These are phyloP conservation scores for Parambassis ranga DNA, from an alignment of 2,797 vertebrate species.

Conservation along the genomic window DNA sequence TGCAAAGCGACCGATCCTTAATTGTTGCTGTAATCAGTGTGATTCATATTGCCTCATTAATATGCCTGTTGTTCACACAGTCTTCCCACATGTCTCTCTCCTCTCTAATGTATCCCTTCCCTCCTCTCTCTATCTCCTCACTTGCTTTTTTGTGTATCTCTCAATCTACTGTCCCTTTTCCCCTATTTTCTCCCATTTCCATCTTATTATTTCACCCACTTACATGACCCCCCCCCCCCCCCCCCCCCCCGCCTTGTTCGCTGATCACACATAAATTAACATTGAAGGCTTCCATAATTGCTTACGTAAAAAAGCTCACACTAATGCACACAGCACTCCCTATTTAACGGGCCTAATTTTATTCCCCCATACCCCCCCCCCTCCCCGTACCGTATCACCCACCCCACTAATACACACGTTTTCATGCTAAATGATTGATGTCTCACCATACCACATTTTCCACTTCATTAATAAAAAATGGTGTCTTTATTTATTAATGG, in stretches of 20 bases:
- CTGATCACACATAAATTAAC: conserved; percentile 83
- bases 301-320: conserved; percentile 80
- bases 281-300: conserved; percentile 81
- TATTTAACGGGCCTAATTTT: conserved; percentile 80
- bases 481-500: conserved; percentile 81
- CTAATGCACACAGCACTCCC: conserved; percentile 72
- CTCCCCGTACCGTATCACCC: conserved; percentile 59
- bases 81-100: conserved; percentile 66
- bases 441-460: conserved; percentile 76
- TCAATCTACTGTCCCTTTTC: conserved; percentile 52
- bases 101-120: conserved; percentile 57
- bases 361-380: conserved; percentile 64
- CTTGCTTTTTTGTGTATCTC: conserved; percentile 50
- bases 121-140: conserved; percentile 48
- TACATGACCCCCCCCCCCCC: conserved; percentile 44
- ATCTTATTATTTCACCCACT: conserved; percentile 62
- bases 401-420: conserved; percentile 67
- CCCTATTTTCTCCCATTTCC: conserved; percentile 60
- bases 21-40: conserved; percentile 80
- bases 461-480: conserved; percentile 81
- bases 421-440: conserved; percentile 82
- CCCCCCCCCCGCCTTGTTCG: conserved; percentile 54
- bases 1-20: conserved; percentile 69
- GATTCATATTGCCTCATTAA: conserved; percentile 83
- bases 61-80: conserved; percentile 77